A percentile compares a stretch with the other conserved stretches of the same genome.
Conservation (phyloP, 2,888 invertebrate species). For the Pomacea canaliculata region DNA sequence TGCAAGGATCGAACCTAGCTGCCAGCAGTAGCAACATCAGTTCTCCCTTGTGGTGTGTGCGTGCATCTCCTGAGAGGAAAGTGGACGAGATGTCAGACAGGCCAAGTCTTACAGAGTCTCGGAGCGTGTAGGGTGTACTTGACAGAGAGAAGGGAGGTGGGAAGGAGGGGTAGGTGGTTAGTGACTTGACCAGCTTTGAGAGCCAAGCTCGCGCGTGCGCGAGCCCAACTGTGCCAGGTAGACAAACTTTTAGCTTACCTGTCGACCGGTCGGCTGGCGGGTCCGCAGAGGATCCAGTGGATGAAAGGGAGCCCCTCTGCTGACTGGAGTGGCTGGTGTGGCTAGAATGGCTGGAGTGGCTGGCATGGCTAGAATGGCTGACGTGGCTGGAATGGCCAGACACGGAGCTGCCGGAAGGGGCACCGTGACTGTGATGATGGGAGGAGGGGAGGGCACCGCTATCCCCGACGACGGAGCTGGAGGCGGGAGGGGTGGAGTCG, state of each 20-base stretch:
- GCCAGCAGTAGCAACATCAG: no score
- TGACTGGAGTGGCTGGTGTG: slow-evolving; percentile 7
- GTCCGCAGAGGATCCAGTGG: slow-evolving; percentile 35
- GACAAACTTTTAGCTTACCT: slow-evolving; percentile 15
- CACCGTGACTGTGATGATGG: slow-evolving; percentile 10
- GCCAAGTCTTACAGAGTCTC: no score
- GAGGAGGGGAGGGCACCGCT: slow-evolving; percentile 6
- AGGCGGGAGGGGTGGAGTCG: slow-evolving; percentile 19
- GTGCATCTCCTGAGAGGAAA: no score
- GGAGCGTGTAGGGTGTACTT: no score
- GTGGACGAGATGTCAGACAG: no score
- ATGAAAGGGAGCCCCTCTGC: slow-evolving; percentile 9
- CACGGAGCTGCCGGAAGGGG: not conserved
- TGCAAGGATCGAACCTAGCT: no score
- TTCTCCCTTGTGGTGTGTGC: no score
- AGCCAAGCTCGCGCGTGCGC: no score
- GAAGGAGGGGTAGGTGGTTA: no score
- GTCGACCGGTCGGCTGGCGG: slow-evolving; percentile 28
- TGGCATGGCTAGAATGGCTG: slow-evolving; percentile 20
- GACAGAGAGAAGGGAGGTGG: no score
- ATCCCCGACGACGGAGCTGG: slow-evolving; percentile 25
- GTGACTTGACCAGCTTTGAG: no score
- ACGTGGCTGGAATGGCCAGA: slow-evolving; percentile 21
- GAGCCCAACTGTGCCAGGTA: no score
- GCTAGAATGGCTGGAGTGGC: slow-evolving; percentile 16